phyloP scores from a whole-genome alignment of 2,888 invertebrate genomes.

The Ypsolopha scabrella region DNA sequence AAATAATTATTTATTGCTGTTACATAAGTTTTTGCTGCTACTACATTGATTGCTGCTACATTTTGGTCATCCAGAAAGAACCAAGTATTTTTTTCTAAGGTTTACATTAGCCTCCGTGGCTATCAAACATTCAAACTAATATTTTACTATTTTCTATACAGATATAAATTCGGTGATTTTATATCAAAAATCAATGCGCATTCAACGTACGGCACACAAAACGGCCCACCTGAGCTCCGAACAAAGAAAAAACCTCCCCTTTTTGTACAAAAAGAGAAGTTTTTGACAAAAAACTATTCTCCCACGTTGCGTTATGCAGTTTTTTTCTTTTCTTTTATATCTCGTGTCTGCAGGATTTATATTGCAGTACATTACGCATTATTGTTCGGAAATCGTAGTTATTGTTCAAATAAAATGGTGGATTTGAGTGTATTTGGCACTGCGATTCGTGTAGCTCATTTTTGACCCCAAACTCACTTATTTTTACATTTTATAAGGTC shows the following conservation, averaged over 20 bases:
- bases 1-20: too few relatives aligned
- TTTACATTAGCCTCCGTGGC: too few relatives aligned
- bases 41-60: too few relatives aligned
- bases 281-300: slow-evolving; percentile 35
- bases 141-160: too few relatives aligned
- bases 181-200: slow-evolving; percentile 27
- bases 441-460: not conserved
- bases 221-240: slow-evolving; percentile 38
- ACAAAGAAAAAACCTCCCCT: slow-evolving; percentile 37
- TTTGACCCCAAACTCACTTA: not conserved
- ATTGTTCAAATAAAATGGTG: slow-evolving; percentile 10
- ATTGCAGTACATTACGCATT: slow-evolving; percentile 12
- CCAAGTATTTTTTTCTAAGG: too few relatives aligned
- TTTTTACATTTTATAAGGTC: not conserved
- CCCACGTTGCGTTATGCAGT: slow-evolving; percentile 45
- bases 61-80: too few relatives aligned
- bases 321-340: slow-evolving; percentile 27
- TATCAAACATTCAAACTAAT: too few relatives aligned
- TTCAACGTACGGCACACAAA: slow-evolving; percentile 6
- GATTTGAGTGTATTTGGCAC: not conserved
- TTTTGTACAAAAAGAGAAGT: slow-evolving; percentile 28
- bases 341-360: slow-evolving; percentile 12
- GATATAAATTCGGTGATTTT: slow-evolving; percentile 7
- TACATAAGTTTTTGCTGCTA: too few relatives aligned
- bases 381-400: slow-evolving; percentile 11